Conservation (phyloP, 2,113 vertebrate genomes). For the Butorides virescens region DNA sequence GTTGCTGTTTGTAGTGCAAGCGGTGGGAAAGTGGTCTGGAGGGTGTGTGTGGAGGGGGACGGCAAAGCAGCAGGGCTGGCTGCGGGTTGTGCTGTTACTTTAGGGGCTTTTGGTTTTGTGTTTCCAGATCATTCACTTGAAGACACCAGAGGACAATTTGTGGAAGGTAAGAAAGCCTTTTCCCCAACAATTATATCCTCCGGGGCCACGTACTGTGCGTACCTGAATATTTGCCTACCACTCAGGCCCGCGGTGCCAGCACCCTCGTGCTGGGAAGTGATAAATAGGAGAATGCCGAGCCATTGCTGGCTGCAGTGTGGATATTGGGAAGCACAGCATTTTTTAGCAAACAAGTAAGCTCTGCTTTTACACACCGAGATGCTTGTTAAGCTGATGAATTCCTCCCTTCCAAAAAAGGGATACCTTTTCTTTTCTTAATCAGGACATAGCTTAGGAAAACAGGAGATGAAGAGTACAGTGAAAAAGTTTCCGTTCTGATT, state of each 20-base stretch:
- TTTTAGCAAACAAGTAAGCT: not conserved
- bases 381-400: not conserved
- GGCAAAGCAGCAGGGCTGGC: not conserved
- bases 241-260: not conserved
- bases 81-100: not conserved
- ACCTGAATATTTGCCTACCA: not conserved
- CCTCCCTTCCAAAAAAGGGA: not conserved
- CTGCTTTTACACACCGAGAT: not conserved
- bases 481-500: not conserved
- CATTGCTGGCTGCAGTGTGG: not conserved
- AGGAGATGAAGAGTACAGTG: not conserved
- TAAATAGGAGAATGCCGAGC: not conserved
- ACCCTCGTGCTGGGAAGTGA: not conserved
- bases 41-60: not conserved
- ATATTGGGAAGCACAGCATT: not conserved
- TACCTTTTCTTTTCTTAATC: not conserved
- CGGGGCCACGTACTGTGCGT: not conserved
- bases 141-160: slow-evolving; percentile 12
- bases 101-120: not conserved
- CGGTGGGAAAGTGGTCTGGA: not conserved
- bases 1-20: slow-evolving; percentile 1
- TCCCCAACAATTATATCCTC: not conserved
- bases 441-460: not conserved
- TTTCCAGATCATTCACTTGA: slow-evolving; percentile 40
- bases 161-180: slow-evolving; percentile 59